Evolutionary conservation across 2,888 invertebrate species (phyloP), one percentile per base, ranked within the genome.

Genomic region (Polymixis lichenea): DNA sequence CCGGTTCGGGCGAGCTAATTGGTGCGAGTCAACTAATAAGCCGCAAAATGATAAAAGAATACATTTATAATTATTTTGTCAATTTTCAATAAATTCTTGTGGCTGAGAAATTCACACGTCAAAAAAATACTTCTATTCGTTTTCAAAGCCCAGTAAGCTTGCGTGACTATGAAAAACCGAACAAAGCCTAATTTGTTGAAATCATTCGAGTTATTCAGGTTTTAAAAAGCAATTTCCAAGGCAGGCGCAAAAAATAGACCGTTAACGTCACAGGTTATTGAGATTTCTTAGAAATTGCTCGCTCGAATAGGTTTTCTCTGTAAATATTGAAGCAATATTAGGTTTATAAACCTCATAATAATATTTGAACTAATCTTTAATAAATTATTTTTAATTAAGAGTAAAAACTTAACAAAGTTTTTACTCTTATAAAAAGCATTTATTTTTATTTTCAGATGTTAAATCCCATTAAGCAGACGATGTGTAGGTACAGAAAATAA

Each of bases 161-260:
- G 86, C 84, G 84, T 84, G 84, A 85, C 78, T 55, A 13, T 62
- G 61, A 82, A 82, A 81, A 86, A 69, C 68, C 55, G 64, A 71
- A 83, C 73, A 67, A 68, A 72, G 64, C 75, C 75, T 83, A 83
- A 83, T 86, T 84, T 86, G 86, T 84, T 79, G 67, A 77, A 85
- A 84, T 72, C 56, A 74, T 75, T 79, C 72, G 75, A 84, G 75
- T 85, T 77, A 86, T 86, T 84, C 72, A 73, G 79, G 79, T 75
- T 83, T 77, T 77, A 75, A 83, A 84, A 84, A 86, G 84, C 83
- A 75, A 83, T 84, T 84, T 79, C 77, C 72, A 77, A 70, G 5
- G 64, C 51, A 51, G 55, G 61, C 64, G 62, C 68, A 85, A 85
- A 79, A 73, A 84, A 71, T 72, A 70, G 82, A 60, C 72, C 71